Conservation (phyloP, 2,888 invertebrate species). For the Trilocha varians region DNA sequence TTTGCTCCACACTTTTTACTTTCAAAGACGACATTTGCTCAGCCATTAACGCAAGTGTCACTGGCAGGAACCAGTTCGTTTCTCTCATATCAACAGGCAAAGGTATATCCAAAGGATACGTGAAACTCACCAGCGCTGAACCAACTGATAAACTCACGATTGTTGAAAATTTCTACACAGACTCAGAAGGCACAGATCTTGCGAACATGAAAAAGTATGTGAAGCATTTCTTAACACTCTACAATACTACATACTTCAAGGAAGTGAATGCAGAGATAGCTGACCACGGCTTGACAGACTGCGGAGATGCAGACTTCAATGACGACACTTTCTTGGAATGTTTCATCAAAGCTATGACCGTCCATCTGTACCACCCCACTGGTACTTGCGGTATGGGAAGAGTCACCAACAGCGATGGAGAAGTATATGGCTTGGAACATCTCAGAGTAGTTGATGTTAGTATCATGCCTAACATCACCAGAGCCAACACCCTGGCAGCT, state of each 20-base stretch:
- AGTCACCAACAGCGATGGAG: too few relatives aligned
- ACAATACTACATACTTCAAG: too few relatives aligned
- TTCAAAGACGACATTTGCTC: slow-evolving; percentile 22
- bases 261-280: too few relatives aligned
- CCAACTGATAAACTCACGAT: slow-evolving; percentile 72
- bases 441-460: too few relatives aligned
- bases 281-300: too few relatives aligned
- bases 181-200: slow-evolving; percentile 55
- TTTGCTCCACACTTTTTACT: slow-evolving; percentile 18
- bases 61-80: slow-evolving; percentile 13
- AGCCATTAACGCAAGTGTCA: slow-evolving; percentile 11
- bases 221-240: slow-evolving; percentile 25
- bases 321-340: too few relatives aligned
- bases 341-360: too few relatives aligned
- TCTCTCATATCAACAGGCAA: slow-evolving; percentile 23
- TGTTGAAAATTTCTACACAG: slow-evolving; percentile 70
- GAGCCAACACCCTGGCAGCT: slow-evolving; percentile 73
- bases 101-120: slow-evolving; percentile 61
- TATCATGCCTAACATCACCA: slow-evolving; percentile 72
- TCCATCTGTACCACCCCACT: too few relatives aligned
- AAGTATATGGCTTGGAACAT: too few relatives aligned
- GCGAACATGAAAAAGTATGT: slow-evolving; percentile 43
- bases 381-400: too few relatives aligned
- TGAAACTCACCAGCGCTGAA: slow-evolving; percentile 66
- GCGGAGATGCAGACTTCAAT: too few relatives aligned